Evolutionary conservation across 2,113 vertebrate species (phyloP), one percentile per base, ranked within the genome.

Genomic region (Cairina moschata): DNA sequence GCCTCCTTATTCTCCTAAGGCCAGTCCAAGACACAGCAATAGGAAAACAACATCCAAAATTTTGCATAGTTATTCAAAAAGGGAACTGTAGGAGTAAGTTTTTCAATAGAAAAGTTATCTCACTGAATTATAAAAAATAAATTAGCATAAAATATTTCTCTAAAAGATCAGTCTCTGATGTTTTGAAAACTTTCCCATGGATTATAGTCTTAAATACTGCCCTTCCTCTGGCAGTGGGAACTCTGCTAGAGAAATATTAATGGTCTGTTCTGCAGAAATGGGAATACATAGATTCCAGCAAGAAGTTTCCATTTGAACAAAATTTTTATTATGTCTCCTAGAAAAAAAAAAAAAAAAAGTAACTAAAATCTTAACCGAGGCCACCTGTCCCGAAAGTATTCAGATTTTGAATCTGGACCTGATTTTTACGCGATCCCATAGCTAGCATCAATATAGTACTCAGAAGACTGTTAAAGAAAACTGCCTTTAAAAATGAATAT

Each of bases 11-110:
- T 20, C 50, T 20, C 36, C 0, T 2, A 8, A 36, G 14, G 20
- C 1, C 1, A 28, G 17, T 7, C 29, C 59, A 38, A 32, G 38
- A 17, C 11, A 40, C 8, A 15, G 36, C 1, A 6, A 59, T 0
- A 34, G 63, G 32, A 34, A 63, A 85, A 50, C 17, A 69, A 8
- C 14, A 42, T 13, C 38, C 3, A 22, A 58, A 58, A 28, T 13
- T 16, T 10, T 6, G 5, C 28, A 4, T 0, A 6, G 34, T 9
- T 29, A 21, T 13, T 21, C 18, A 12, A 40, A 74, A 16, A 38
- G 11, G 13, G 13, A 74, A 87, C 26, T n/a, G 21, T n/a, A 50
- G 1, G 3, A n/a, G 60, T 13, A 16, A 50, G 26, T 6, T 65
- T 72, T 68, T 11, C 32, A 52, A 15, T 6, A 20, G 1, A 20